Conservation (phyloP, 2,888 invertebrate species). For the Cephus runcator region DNA sequence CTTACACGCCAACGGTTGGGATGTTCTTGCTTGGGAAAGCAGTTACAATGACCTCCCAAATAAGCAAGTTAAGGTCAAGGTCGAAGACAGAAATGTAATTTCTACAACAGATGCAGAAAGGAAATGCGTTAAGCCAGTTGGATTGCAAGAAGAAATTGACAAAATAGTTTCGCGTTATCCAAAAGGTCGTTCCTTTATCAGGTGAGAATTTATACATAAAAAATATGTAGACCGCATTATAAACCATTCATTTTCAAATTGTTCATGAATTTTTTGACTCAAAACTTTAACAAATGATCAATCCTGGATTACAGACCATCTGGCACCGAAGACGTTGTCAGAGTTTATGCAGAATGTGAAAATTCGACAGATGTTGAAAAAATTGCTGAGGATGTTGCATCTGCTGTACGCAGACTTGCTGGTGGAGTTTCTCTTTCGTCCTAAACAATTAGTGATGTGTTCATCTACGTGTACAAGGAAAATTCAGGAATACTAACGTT, state of each 20-base stretch:
- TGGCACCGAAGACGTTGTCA: constrained; percentile 96
- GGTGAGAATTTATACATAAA: constrained; percentile 62
- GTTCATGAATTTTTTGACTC: constrained; percentile 1
- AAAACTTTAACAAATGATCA: constrained; percentile 7
- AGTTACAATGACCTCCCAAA: constrained; percentile 90
- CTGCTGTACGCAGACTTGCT: constrained; percentile 80
- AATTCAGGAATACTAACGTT: neutral
- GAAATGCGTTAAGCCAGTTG: constrained; percentile 80
- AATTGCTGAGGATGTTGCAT: constrained; percentile 80
- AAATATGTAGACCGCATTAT: constrained; percentile 4
- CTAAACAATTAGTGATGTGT: neutral
- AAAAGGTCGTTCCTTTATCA: constrained; percentile 87
- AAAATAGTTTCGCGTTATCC: constrained; percentile 75
- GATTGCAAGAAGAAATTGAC: constrained; percentile 86
- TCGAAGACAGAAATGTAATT: constrained; percentile 86
- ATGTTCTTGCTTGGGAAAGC: constrained; percentile 81
- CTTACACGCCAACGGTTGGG: constrained; percentile 84
- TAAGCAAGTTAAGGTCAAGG: constrained; percentile 86
- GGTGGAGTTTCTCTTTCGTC: constrained; percentile 73
- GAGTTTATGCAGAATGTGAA: constrained; percentile 95
- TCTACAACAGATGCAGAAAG: constrained; percentile 91
- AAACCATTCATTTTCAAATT: constrained; percentile 5
- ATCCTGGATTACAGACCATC: constrained; percentile 76
- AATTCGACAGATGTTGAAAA: constrained; percentile 76
- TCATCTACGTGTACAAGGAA: neutral